Evolutionary conservation across 2,113 vertebrate genomes (phyloP), one percentile per base, ranked within the genome.

Genomic region (Microtus ochrogaster): DNA sequence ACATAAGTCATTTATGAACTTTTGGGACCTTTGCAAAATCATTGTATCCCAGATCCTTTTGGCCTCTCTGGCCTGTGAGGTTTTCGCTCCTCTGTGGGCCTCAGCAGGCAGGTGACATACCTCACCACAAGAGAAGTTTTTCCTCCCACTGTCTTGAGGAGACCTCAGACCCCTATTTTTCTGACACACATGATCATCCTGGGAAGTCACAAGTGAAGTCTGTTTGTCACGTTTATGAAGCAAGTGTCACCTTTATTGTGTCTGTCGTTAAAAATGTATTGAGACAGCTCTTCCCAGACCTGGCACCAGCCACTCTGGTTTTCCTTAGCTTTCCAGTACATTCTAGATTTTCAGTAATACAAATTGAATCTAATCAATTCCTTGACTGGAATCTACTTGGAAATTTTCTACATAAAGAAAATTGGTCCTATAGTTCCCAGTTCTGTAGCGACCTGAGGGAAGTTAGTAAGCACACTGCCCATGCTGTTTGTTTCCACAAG

Each of bases 211-310:
- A 94, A 83, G 93, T 93, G 70, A 96, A 87, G 44, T 83, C n/a
- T 93, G 28, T 91, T 94, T 92, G 81, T 95, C 96, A 96, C 28
- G 81, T 91, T 94, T 96, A 76, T 94, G 91, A 97, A 97, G 76
- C 44, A 61, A 77, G 58, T 90, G 74, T 77, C 90, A 93, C 85
- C 92, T 96, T 95, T 97, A 85, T 92, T 94, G 66, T 94, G 95
- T 88, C 83, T 86, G 58, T 87, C 94, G 96, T 96, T 95, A 84
- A 96, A 96, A 94, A 94, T 95, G 82, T 93, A 96, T 85, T 78
- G 91, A 96, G 58, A 72, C 58, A 92, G 41, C 92, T 70, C 68
- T 97, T 96, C 86, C 89, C 72, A 79, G 70, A 76, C 36, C 86
- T 92, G 86, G 82, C 73, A 96, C 78, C 65, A 92, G 68, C 13